These are phyloP conservation scores for Cossypha heuglini DNA, from an alignment of 2,797 vertebrate genomes.

Conservation along the genomic window DNA sequence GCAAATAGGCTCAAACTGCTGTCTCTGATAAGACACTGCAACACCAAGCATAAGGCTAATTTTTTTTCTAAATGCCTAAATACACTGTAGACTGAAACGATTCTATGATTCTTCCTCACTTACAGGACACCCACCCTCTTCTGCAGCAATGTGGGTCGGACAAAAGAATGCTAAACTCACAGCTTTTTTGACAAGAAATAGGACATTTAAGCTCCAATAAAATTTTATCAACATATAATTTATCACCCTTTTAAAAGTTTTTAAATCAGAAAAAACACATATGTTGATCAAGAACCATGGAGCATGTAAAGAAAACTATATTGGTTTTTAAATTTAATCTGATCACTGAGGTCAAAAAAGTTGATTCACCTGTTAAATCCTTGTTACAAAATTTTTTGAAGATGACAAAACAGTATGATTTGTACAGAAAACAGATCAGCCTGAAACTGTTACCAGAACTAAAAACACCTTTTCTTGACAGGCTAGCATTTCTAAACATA, in stretches of 20 bases:
- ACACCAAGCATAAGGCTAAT: neutral
- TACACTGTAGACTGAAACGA: neutral
- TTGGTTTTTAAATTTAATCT: neutral
- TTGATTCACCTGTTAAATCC: neutral
- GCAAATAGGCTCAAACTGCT: neutral
- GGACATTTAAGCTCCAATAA: neutral
- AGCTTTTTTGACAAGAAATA: neutral
- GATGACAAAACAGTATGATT: neutral
- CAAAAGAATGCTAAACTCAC: neutral
- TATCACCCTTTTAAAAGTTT: neutral
- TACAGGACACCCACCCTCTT: neutral
- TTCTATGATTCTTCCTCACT: neutral
- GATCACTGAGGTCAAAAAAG: neutral
- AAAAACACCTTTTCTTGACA: neutral
- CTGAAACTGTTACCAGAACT: neutral
- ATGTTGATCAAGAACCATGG: neutral
- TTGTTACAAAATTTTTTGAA: neutral
- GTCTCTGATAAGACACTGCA: neutral
- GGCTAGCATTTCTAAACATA: neutral
- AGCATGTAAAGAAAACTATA: neutral
- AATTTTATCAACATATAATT: neutral
- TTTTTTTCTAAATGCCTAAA: neutral
- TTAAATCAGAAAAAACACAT: neutral
- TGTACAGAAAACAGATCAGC: neutral
- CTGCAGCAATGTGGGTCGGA: neutral